phyloP scores from a whole-genome alignment of 2,888 invertebrate genomes.

The Scaptomyza cyrtandrae region DNA sequence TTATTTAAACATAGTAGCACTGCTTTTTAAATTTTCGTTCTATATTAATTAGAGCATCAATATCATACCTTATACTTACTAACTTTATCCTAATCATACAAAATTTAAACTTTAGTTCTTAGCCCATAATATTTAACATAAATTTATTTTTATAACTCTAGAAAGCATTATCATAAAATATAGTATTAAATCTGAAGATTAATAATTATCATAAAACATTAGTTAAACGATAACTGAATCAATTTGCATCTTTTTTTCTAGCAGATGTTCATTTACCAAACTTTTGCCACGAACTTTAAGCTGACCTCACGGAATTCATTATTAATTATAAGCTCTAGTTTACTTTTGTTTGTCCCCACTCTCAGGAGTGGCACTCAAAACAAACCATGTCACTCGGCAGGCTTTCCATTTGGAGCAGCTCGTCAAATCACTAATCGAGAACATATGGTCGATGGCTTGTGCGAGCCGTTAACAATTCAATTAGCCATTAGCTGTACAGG shows the following conservation, averaged over 20 bases:
- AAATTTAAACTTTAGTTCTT: no score
- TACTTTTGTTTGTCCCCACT: background rate
- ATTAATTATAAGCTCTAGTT: conserved; percentile 15
- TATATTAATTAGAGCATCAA: no score
- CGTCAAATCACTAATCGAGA: conserved; percentile 24
- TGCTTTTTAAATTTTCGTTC: no score
- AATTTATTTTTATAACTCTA: no score
- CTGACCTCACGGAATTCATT: conserved; percentile 2
- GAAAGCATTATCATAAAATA: no score
- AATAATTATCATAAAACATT: background rate
- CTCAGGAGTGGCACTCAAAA: background rate
- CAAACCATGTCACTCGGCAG: background rate
- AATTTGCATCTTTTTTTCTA: background rate
- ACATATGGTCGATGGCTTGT: conserved; percentile 60
- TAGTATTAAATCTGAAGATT: no score
- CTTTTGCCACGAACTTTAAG: background rate
- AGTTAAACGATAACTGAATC: background rate
- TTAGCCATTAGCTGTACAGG: conserved; percentile 23
- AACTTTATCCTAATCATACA: no score
- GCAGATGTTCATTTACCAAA: background rate
- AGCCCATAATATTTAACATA: no score
- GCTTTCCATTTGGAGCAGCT: conserved; percentile 4
- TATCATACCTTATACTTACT: no score
- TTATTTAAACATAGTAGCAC: no score
- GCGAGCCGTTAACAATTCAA: conserved; percentile 44